These are phyloP conservation scores for Drosophila sulfurigaster DNA, from an alignment of 1,140 invertebrate species.

Conservation along the genomic window DNA sequence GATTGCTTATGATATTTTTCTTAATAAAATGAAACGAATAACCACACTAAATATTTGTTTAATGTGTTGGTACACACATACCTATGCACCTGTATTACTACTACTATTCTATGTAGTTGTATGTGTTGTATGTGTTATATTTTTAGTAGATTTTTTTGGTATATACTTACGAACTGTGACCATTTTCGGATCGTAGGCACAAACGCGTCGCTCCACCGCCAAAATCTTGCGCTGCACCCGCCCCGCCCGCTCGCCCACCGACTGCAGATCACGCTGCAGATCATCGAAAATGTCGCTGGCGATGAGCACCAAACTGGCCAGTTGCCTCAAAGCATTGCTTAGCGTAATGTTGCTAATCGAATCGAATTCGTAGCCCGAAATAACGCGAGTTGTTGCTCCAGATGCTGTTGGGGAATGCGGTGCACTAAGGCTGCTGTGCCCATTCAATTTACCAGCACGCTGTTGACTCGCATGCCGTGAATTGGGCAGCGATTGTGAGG, in stretches of 20 bases:
- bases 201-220: constrained; percentile 87
- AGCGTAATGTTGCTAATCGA: constrained; percentile 92
- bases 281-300: constrained; percentile 92
- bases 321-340: constrained; percentile 90
- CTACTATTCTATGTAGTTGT: no score
- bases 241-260: constrained; percentile 88
- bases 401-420: constrained; percentile 66
- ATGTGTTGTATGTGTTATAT: background rate
- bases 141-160: constrained; percentile 1
- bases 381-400: constrained; percentile 48
- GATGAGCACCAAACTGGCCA: constrained; percentile 91
- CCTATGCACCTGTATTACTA: no score
- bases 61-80: background rate
- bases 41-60: background rate
- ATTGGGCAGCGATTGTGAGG: constrained; percentile 71
- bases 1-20: no score
- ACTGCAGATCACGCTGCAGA: constrained; percentile 89
- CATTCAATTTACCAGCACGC: constrained; percentile 31
- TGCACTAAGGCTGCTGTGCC: constrained; percentile 43
- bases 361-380: constrained; percentile 89
- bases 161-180: constrained; percentile 93
- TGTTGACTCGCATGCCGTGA: constrained; percentile 73
- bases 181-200: constrained; percentile 90
- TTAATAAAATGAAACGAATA: no score
- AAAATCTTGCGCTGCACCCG: constrained; percentile 88